Evolutionary conservation across 2,888 invertebrate species (phyloP), one percentile per base, ranked within the genome.

Genomic region (Ophion ventricosus): DNA sequence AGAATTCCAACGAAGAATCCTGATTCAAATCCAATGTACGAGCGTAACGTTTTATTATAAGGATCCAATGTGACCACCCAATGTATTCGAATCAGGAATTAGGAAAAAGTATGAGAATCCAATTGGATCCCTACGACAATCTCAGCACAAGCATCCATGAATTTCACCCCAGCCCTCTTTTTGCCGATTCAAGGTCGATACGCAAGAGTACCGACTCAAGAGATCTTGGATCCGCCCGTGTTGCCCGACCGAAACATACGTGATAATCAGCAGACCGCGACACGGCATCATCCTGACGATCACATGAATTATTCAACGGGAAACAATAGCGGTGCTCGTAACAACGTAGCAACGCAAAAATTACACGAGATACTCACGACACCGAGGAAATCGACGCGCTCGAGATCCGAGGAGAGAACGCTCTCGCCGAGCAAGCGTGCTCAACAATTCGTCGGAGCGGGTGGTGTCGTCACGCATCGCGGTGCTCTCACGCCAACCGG

Each of bases 281-380:
- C 88, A 82, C 10, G 91, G 87, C 76, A 77, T 56, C 64, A 79
- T 67, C 61, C 57, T 17, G 84, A 84, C 11, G 84, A 84, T 14
- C 49, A 49, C 10, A 35, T 80, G 66, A 77, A 81, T 88, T 74
- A 87, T 88, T 84, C 88, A 17, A 90, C 91, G 8, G 94, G 95
- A 1, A 92, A 95, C 72, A 57, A 57, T 23, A 96, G 96, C 91
- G 94, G 95, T 1, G 92, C 95, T 72, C 20, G 23, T 1, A 95
- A 95, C 88, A 96, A 96, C 91, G 93, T 96, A 0, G 97, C 97
- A 0, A 97, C 97, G 0, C 96, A 96, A 89, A 97, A 96, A 89
- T 93, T 97, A 0, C 97, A 97, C 91, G 97, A 97, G 88, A 91
- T 97, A 2, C 91, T 97, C 0, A 95, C 96, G 0, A 97, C 97